Conservation (phyloP, 2,888 invertebrate species). For the Eretmocerus hayati region DNA sequence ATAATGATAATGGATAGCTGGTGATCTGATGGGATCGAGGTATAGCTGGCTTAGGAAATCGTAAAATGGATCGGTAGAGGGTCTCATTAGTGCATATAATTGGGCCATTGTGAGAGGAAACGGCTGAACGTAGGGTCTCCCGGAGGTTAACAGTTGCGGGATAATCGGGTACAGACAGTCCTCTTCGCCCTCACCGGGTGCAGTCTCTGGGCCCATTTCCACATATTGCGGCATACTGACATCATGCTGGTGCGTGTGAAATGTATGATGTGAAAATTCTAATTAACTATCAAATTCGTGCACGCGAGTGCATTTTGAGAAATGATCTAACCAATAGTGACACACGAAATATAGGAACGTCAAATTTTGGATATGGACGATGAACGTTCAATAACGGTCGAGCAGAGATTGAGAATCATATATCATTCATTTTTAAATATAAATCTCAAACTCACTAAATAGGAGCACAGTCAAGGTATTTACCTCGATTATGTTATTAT, state of each 20-base stretch:
- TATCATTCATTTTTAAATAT: too few relatives aligned
- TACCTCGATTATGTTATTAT: too few relatives aligned
- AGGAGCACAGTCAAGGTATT: too few relatives aligned
- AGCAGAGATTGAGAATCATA: too few relatives aligned
- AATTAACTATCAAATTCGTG: too few relatives aligned
- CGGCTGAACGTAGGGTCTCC: slow-evolving; percentile 40
- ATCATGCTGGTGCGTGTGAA: slow-evolving; percentile 34
- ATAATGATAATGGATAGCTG: slow-evolving; percentile 13
- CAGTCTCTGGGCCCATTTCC: slow-evolving; percentile 34
- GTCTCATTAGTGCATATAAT: slow-evolving; percentile 27
- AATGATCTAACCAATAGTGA: not conserved
- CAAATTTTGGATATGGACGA: too few relatives aligned
- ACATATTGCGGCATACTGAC: slow-evolving; percentile 42
- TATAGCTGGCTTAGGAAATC: slow-evolving; percentile 4
- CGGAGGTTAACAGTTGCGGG: slow-evolving; percentile 38
- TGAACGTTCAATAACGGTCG: too few relatives aligned
- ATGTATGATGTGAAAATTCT: not conserved
- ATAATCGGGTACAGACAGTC: slow-evolving; percentile 43
- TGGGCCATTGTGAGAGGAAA: slow-evolving; percentile 40
- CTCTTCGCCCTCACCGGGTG: slow-evolving; percentile 38
- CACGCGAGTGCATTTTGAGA: not conserved
- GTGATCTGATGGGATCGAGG: slow-evolving; percentile 2
- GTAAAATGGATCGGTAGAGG: not conserved
- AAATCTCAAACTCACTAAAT: too few relatives aligned
- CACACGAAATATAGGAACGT: too few relatives aligned